Evolutionary conservation across 2,113 vertebrate genomes (phyloP), one percentile per base, ranked within the genome.

Genomic region (Cranoglanis bouderius): DNA sequence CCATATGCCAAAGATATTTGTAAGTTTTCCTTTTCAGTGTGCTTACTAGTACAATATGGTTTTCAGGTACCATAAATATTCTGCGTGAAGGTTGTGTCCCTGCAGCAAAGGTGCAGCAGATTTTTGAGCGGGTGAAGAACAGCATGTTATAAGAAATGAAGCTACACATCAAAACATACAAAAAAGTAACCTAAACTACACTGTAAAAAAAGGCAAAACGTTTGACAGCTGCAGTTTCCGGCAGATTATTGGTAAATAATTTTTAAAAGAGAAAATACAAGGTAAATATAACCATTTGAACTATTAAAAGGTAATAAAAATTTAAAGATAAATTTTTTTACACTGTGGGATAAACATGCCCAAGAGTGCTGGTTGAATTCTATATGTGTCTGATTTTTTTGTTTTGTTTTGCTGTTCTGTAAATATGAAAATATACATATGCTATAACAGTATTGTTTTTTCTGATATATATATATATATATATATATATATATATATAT

Each of bases 81-180:
- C 21, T 98, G 65, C 92, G 97, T 89, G 97, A 98, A 93, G 97
- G 97, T 43, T 98, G 97, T 89, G 93, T 98, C 8, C 96, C 97
- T 72, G 95, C 96, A 7, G 90, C 89, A n/a, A 96, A 96, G 88
- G 96, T 98, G 84, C 91, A 87, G 84, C 95, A 97, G 94, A 94
- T 97, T 77, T 98, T 97, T 89, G 96, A 98, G 35, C 93, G 90
- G 2, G 94, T 96, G 74, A 98, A 97, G 95, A 93, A 61, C 91
- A 91, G 78, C 1, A 93, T 94, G 93, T 26, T 93, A 59, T 96
- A 90, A 95, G 24, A 61, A 70, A 40, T 21, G 0, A 0, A 61
- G 51, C n/a, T 38, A 86, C 55, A 67, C 13, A 1, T 85, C 29
- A 32, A 85, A 51, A 46, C 4, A n/a, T 12, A 6, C 2, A 85